phyloP scores from a whole-genome alignment of 2,113 vertebrate species.

The Siniperca knerii region DNA sequence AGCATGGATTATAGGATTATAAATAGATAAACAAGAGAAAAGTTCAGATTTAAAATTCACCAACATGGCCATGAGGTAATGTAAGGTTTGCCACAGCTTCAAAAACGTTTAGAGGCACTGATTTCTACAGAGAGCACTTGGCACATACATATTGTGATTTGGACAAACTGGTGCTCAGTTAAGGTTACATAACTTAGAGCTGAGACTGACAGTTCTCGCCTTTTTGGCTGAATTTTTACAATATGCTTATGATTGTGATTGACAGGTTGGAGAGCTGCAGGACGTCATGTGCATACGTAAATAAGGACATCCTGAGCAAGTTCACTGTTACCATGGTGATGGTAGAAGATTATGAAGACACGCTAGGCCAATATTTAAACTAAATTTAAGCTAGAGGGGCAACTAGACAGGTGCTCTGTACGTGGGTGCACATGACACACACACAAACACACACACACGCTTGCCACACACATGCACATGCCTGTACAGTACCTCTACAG shows the following conservation, averaged over 20 bases:
- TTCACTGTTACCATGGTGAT: conserved; percentile 72
- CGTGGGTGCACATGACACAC: background rate
- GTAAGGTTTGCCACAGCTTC: background rate
- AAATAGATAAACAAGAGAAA: conserved; percentile 4
- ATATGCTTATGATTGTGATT: conserved; percentile 53
- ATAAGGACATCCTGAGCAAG: conserved; percentile 58
- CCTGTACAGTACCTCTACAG: background rate
- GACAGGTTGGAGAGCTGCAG: conserved; percentile 43
- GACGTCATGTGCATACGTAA: conserved; percentile 65
- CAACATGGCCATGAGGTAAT: background rate
- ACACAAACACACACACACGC: background rate
- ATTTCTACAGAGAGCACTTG: conserved; percentile 3
- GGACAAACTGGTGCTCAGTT: conserved; percentile 5
- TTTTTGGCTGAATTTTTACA: conserved; percentile 24
- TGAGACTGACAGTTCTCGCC: conserved; percentile 33
- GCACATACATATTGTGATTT: background rate
- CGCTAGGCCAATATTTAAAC: conserved; percentile 36
- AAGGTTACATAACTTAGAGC: conserved; percentile 27
- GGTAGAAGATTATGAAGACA: conserved; percentile 51
- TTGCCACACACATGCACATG: background rate
- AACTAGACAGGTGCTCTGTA: conserved; percentile 42
- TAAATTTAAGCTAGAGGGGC: conserved; percentile 7
- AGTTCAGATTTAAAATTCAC: background rate
- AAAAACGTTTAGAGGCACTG: conserved; percentile 1
- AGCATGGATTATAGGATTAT: conserved; percentile 1